A percentile compares a stretch with the other conserved stretches of the same genome.
Evolutionary conservation across 1,140 invertebrate species (phyloP).

Genomic region (Drosophila insularis): DNA sequence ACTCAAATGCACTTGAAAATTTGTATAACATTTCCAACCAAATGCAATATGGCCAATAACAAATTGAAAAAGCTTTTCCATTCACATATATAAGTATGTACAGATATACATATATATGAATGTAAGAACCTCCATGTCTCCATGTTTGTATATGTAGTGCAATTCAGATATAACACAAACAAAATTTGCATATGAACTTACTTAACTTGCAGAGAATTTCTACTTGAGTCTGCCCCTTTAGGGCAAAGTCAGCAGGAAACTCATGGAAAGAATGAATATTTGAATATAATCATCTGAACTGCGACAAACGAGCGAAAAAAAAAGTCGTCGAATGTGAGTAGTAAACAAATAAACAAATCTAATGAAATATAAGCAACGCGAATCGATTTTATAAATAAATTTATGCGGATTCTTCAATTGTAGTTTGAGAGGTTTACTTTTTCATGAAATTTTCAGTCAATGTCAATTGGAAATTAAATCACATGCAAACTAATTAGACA

Average conservation of each 20-base stretch:
- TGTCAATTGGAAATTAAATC: slow-evolving; percentile 33
- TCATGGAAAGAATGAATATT: slow-evolving; percentile 3
- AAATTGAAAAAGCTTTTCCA: slow-evolving; percentile 34
- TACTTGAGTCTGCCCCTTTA: not conserved
- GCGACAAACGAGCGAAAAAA: not conserved
- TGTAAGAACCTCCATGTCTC: not conserved
- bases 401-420: not conserved
- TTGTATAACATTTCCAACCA: slow-evolving; percentile 31
- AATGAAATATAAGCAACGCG: slow-evolving; percentile 31
- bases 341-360: slow-evolving; percentile 38
- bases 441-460: not conserved
- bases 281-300: slow-evolving; percentile 3
- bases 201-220: slow-evolving; percentile 21
- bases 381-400: slow-evolving; percentile 19
- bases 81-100: not conserved
- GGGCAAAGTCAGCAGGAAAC: slow-evolving; percentile 1
- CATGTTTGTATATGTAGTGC: slow-evolving; percentile 20
- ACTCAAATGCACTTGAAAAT: slow-evolving; percentile 44
- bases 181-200: slow-evolving; percentile 39
- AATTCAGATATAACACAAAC: slow-evolving; percentile 33
- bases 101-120: slow-evolving; percentile 9
- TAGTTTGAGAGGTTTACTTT: not conserved
- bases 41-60: slow-evolving; percentile 45
- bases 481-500: slow-evolving; percentile 25
- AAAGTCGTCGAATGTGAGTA: not conserved